Evolutionary conservation across 1,140 invertebrate genomes (phyloP).

Genomic region (Drosophila albomicans): DNA sequence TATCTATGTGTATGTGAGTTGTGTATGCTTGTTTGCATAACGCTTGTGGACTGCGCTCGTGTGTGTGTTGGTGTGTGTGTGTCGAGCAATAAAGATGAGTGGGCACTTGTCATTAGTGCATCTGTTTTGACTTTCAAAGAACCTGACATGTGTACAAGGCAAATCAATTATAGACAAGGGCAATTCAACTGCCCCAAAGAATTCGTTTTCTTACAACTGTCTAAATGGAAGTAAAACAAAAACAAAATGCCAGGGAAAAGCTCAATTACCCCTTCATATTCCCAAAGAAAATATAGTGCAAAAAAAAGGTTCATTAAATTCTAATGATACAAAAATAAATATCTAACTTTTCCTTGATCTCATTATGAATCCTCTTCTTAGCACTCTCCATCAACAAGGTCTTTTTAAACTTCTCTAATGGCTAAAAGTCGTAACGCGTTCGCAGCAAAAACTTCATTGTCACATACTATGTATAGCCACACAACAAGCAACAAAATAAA

Average conservation of each 20-base stretch:
- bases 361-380: conserved; percentile 58
- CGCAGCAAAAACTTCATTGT: conserved; percentile 66
- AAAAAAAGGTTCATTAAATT: conserved; percentile 31
- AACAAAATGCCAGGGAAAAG: conserved; percentile 7
- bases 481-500: background rate
- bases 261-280: conserved; percentile 22
- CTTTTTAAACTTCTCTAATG: conserved; percentile 63
- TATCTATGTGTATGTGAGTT: background rate
- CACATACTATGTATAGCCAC: conserved; percentile 43
- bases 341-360: conserved; percentile 36
- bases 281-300: background rate
- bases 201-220: conserved; percentile 10
- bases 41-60: background rate
- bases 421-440: conserved; percentile 58
- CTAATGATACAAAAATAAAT: conserved; percentile 12
- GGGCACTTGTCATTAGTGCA: conserved; percentile 68
- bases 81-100: conserved; percentile 69
- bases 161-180: conserved; percentile 55
- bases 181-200: conserved; percentile 3
- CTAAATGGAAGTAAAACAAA: conserved; percentile 14
- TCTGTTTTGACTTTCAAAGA: conserved; percentile 42
- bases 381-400: conserved; percentile 18
- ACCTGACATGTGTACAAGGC: conserved; percentile 37
- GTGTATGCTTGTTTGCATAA: conserved; percentile 19
- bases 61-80: conserved; percentile 20